A percentile compares a stretch with the other conserved stretches of the same genome.
These are phyloP conservation scores for Cetoscarus ocellatus DNA, from an alignment of 2,797 vertebrate species.

Conservation along the genomic window DNA sequence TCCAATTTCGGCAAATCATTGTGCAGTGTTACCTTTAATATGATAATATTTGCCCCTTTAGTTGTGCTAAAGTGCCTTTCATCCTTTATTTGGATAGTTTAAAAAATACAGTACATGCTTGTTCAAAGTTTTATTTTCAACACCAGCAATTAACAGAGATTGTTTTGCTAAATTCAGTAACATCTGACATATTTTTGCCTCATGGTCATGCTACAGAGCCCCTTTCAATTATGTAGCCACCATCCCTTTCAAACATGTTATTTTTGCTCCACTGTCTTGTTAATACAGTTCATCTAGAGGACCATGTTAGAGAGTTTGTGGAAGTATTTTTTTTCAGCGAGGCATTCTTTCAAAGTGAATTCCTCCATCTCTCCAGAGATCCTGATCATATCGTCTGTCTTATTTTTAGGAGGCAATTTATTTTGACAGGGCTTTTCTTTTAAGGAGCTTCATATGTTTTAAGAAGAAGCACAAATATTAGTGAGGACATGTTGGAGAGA, in stretches of 20 bases:
- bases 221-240: too few relatives aligned
- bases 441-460: conserved; percentile 22
- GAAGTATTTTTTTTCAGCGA: conserved; percentile 24
- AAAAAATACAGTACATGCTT: too few relatives aligned
- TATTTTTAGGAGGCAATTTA: conserved; percentile 66
- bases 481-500: background rate
- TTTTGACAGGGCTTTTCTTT: conserved; percentile 39
- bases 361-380: conserved; percentile 69
- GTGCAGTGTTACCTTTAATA: too few relatives aligned
- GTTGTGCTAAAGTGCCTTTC: too few relatives aligned
- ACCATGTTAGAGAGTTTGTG: conserved; percentile 48
- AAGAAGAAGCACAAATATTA: conserved; percentile 7
- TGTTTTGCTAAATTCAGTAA: too few relatives aligned
- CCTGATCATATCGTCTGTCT: conserved; percentile 37
- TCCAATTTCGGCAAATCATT: too few relatives aligned
- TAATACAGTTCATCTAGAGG: conserved; percentile 37
- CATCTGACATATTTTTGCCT: too few relatives aligned
- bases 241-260: conserved; percentile 6
- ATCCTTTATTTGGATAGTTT: too few relatives aligned
- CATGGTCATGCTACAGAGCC: background rate
- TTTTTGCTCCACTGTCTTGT: conserved; percentile 46
- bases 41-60: too few relatives aligned
- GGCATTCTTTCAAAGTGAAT: conserved; percentile 69
- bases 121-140: too few relatives aligned
- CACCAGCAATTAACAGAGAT: too few relatives aligned